Base-by-base conservation (phyloP, 92 coral and sea anemone genomes). In the Epizoanthus fatuus region DNA sequence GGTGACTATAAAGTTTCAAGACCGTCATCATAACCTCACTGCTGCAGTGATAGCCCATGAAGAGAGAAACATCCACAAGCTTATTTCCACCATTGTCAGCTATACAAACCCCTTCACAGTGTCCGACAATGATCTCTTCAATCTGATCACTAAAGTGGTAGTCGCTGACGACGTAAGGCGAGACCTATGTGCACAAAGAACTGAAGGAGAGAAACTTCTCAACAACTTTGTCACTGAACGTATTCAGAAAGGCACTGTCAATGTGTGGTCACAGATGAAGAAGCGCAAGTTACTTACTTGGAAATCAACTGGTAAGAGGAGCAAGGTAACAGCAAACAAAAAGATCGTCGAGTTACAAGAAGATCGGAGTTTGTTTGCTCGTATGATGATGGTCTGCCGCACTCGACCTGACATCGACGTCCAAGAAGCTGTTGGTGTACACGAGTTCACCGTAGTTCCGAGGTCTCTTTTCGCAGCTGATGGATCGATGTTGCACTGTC, bases 381-480 rank as follows among this genome's bases (percentile, higher is more conserved):
- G 86, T 19, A 75, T 84, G 89, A 54, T 69, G 83, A 39, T 84
- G 68, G 81, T 90, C 12, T 76, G 81, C 25, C 81, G 74, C 57
- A 49, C 81, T n/a, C 84, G 91, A 37, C 90, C 90, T 4, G 93
- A 90, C 16, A 86, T 85, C 47, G 76, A 90, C 84, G 49, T 90
- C 14, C 64, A 85, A 35, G 87, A 85, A 63, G 87, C 93, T 40
- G 82, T 88, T 29, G 91, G 91, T 12, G 42, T 59, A n/a, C 85
- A 79, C 49, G 93, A 90, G 64, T 90, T 90, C 56, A 37, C 54
- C 13, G 80, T 90, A 1, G 86, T 87, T 7, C 86, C 89, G 8
- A 75, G 79, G 60, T 35, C 91, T 3, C 83, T 91, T 15, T 91
- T 91, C 57, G 92, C 90, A 75, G 89, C 89, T 25, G 91, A 87